A percentile compares a stretch with the other conserved stretches of the same genome.
Conservation (phyloP, 2,797 vertebrate genomes). For the Babyrousa celebensis region DNA sequence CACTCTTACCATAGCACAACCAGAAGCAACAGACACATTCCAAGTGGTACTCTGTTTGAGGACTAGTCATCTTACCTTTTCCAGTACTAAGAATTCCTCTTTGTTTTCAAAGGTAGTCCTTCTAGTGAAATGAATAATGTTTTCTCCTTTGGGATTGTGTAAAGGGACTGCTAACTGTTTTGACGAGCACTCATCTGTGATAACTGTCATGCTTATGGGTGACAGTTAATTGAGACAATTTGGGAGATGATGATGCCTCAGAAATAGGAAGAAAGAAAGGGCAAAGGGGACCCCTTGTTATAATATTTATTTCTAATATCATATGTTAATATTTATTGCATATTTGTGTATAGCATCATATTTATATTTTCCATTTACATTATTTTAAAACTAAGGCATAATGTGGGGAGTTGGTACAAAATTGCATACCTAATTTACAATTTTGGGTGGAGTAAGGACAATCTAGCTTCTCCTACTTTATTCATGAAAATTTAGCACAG, state of each 20-base stretch:
- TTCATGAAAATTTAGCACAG: slow-evolving; percentile 53
- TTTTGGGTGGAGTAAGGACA: slow-evolving; percentile 46
- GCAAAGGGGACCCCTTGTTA: neutral
- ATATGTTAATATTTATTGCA: neutral
- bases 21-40: neutral
- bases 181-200: slow-evolving; percentile 85
- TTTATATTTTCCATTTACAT: neutral
- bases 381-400: neutral
- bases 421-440: slow-evolving; percentile 62
- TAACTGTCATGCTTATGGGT: slow-evolving; percentile 60
- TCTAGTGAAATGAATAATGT: slow-evolving; percentile 80
- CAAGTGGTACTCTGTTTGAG: neutral
- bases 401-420: slow-evolving; percentile 42
- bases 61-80: neutral
- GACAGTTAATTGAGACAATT: slow-evolving; percentile 82
- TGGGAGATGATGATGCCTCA: slow-evolving; percentile 62
- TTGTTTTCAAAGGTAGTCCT: slow-evolving; percentile 58
- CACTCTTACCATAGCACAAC: neutral
- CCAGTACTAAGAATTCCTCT: neutral
- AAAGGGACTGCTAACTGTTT: slow-evolving; percentile 85
- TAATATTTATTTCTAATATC: slow-evolving; percentile 42
- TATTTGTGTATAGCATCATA: neutral
- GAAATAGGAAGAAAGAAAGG: neutral
- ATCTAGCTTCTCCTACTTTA: slow-evolving; percentile 48
- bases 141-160: slow-evolving; percentile 73